Evolutionary conservation across 2,797 vertebrate species (phyloP), one percentile per base, ranked within the genome.

Genomic region (Argyrosomus regius): DNA sequence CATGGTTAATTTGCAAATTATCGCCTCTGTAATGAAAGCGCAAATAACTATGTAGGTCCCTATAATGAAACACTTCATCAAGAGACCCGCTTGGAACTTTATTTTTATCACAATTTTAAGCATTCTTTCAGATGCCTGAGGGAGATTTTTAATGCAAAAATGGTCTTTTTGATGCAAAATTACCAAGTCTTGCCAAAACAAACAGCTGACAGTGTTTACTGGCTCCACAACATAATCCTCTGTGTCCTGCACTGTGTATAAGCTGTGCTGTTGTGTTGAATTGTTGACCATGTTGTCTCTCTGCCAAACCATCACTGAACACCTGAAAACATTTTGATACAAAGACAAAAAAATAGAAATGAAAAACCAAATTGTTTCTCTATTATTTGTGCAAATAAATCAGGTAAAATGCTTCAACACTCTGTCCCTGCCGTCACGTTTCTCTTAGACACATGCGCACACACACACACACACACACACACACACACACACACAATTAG

Each of bases 221-320:
- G 83, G 67, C 86, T 75, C 26, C 62, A 71, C 60, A 85, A 76
- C 72, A 84, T 80, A 83, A 82, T 85, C 86, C 72, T 75, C 57
- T 66, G 70, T 79, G 76, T 83, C 62, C 76, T 80, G 72, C 73
- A 58, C 76, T 84, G 86, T 91, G 74, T 67, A 54, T 43, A 81
- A 58, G 58, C 58, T 28, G 28, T 20, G 43, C 70, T 73, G 74
- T 71, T 82, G 70, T 80, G 75, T 62, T 74, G 75, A 57, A 82
- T 75, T 88, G 82, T 86, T 90, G 80, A 83, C 84, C 41, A 52
- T 76, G 76, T 82, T 89, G 77, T 83, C 79, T 68, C 53, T 48
- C 53, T 61, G 84, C 72, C 80, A 84, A 87, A 84, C 73, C 60
- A 48, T 26, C 56, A 54, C 70, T 62, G 43, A 75, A 64, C 64